These are phyloP conservation scores for Xanthia togata DNA, from an alignment of 2,888 invertebrate species.

Conservation along the genomic window DNA sequence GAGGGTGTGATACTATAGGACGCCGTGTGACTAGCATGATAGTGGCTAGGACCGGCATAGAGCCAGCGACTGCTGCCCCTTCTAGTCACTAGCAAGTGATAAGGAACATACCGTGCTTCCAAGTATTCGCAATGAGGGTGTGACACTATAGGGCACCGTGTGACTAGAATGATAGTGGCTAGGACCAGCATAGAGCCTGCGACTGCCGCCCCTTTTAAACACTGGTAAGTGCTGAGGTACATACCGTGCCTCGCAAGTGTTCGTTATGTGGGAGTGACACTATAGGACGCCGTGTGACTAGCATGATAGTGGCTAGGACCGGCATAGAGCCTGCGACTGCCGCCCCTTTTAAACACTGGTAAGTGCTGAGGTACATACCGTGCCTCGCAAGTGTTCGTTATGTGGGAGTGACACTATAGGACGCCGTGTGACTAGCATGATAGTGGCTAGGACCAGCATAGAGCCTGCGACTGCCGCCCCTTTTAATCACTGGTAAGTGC, in stretches of 20 bases:
- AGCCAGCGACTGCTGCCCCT: conserved; percentile 94
- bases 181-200: no score
- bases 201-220: no score
- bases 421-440: conserved; percentile 94
- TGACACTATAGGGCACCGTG: no score
- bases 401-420: conserved; percentile 97
- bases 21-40: conserved; percentile 94
- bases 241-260: conserved; percentile 93
- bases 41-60: conserved; percentile 96
- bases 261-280: conserved; percentile 97
- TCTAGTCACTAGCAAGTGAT: neutral
- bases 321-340: no score
- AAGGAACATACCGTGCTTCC: conserved; percentile 91
- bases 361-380: conserved; percentile 86
- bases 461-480: conserved; percentile 95
- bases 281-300: conserved; percentile 94
- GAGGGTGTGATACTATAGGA: conserved; percentile 96
- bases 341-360: no score
- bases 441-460: conserved; percentile 95
- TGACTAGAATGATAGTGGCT: neutral
- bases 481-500: neutral
- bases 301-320: conserved; percentile 86
- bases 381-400: conserved; percentile 94
- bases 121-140: conserved; percentile 77
- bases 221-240: neutral